Evolutionary conservation across 2,113 vertebrate genomes (phyloP).

Genomic region (Calidris pugnax): DNA sequence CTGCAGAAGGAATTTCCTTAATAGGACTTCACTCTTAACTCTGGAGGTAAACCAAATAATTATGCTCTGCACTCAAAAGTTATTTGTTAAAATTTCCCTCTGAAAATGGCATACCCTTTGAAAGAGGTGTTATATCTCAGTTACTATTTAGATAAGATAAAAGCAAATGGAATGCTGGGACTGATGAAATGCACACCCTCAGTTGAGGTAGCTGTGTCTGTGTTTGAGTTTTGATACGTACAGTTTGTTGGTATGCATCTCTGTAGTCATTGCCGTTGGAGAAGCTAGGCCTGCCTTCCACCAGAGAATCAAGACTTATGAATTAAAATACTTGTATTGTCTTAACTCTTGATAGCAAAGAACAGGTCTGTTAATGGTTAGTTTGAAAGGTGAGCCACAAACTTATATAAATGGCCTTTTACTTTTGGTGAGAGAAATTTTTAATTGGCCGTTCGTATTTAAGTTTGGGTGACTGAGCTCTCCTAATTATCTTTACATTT

Average conservation of each 20-base stretch:
- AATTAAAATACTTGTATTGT: not conserved
- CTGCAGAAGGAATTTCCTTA: constrained; percentile 91
- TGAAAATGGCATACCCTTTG: not conserved
- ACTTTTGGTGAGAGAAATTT: not conserved
- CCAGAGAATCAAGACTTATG: not conserved
- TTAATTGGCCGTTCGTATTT: not conserved
- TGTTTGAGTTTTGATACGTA: not conserved
- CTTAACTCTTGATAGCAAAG: not conserved
- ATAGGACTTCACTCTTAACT: constrained; percentile 88
- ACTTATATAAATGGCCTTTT: not conserved
- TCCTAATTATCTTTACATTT: not conserved
- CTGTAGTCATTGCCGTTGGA: not conserved
- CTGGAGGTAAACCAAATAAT: constrained; percentile 81
- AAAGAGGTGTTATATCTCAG: not conserved
- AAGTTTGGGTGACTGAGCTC: not conserved
- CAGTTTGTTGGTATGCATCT: not conserved
- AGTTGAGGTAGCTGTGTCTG: accelerated
- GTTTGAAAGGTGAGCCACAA: not conserved
- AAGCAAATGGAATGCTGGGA: not conserved
- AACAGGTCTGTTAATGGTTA: not conserved
- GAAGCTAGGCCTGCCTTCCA: not conserved
- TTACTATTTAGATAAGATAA: not conserved
- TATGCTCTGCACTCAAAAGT: not conserved
- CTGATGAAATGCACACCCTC: not conserved
- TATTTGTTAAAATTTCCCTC: not conserved